Conservation (phyloP, 1,140 invertebrate genomes). For the Drosophila simulans region DNA sequence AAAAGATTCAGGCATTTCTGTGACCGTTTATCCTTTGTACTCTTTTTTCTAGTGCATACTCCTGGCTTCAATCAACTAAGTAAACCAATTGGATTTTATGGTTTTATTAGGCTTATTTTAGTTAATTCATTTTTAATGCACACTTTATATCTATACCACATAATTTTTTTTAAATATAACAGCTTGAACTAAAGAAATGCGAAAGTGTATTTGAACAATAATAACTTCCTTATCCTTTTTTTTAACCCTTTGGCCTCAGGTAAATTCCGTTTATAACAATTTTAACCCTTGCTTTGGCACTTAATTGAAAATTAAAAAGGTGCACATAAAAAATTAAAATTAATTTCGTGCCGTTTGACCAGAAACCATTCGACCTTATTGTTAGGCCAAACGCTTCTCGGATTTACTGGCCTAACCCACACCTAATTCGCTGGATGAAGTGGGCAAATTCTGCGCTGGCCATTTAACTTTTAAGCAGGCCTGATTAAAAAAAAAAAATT, state of each 20-base stretch:
- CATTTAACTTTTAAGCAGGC: conserved; percentile 20
- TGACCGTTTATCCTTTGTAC: conserved; percentile 31
- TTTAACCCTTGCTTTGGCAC: conserved; percentile 26
- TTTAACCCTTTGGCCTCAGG: not conserved
- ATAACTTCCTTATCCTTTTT: too few relatives aligned
- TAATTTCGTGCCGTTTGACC: conserved; percentile 69
- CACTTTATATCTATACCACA: too few relatives aligned
- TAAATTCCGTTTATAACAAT: conserved; percentile 11
- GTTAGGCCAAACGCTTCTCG: not conserved
- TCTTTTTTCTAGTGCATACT: not conserved
- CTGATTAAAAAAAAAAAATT: conserved; percentile 16
- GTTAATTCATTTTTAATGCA: too few relatives aligned
- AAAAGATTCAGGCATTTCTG: conserved; percentile 32
- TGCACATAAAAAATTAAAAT: conserved; percentile 77
- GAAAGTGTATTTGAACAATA: conserved; percentile 11
- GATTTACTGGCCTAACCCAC: not conserved
- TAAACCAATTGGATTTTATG: not conserved
- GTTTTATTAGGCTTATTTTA: not conserved
- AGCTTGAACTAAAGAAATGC: not conserved
- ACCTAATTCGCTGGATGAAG: conserved; percentile 11
- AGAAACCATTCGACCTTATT: conserved; percentile 32
- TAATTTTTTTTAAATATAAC: too few relatives aligned
- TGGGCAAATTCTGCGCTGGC: conserved; percentile 4
- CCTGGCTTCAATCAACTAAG: not conserved
- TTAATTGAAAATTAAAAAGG: conserved; percentile 83